phyloP scores from a whole-genome alignment of 1,140 invertebrate species.

The Tetramorium parvispinum region DNA sequence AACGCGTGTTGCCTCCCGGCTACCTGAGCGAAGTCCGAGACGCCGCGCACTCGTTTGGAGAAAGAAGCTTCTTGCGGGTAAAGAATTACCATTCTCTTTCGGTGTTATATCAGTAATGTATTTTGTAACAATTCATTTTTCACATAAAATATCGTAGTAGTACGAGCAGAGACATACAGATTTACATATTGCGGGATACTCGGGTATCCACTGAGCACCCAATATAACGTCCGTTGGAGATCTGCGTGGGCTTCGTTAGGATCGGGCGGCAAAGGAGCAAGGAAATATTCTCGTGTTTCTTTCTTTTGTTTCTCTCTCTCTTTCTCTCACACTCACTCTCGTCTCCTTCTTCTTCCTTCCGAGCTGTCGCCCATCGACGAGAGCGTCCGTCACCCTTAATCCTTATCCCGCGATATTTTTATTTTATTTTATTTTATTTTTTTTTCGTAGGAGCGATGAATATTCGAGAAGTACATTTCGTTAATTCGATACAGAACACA shows the following conservation, averaged over 20 bases:
- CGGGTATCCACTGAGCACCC: conserved; percentile 60
- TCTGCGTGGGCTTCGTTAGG: conserved; percentile 55
- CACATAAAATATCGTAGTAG: conserved; percentile 60
- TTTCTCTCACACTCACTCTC: too few relatives aligned
- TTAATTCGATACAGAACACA: conserved; percentile 74
- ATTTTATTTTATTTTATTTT: too few relatives aligned
- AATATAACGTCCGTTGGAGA: conserved; percentile 51
- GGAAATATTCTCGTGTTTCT: neutral
- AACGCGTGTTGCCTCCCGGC: too few relatives aligned
- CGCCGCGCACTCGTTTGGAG: neutral
- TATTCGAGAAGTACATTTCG: conserved; percentile 67
- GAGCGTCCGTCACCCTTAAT: conserved; percentile 57
- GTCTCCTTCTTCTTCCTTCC: neutral
- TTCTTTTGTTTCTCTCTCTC: too few relatives aligned
- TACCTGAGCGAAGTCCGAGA: neutral
- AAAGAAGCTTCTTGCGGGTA: neutral
- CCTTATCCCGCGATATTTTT: conserved; percentile 37
- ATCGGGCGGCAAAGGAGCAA: neutral
- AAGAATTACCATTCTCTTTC: conserved; percentile 32
- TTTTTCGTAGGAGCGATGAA: conserved; percentile 59
- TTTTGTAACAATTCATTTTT: conserved; percentile 62
- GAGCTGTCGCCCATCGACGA: conserved; percentile 27
- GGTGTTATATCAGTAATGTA: conserved; percentile 61
- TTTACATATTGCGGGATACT: conserved; percentile 63
- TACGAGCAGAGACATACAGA: conserved; percentile 59